Conservation (phyloP, 1,140 invertebrate species). For the Trichoplusia ni region DNA sequence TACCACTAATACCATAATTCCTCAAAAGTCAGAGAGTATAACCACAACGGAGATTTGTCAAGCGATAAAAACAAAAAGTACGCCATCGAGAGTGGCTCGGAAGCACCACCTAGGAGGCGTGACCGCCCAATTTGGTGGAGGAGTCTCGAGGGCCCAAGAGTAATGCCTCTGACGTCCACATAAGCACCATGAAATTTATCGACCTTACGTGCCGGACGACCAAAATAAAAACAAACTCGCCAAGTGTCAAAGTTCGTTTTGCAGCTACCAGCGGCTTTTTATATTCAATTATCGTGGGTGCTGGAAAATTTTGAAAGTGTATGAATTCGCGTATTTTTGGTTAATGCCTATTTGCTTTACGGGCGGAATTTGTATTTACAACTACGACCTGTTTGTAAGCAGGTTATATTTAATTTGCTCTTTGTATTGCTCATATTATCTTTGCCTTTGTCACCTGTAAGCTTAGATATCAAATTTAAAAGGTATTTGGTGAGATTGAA, state of each 20-base stretch:
- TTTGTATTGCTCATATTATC: too few relatives aligned
- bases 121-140: conserved; percentile 66
- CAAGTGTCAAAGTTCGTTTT: conserved; percentile 68
- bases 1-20: background rate
- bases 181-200: conserved; percentile 75
- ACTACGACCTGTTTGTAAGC: background rate
- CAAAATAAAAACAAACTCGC: conserved; percentile 69
- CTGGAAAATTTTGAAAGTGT: conserved; percentile 15
- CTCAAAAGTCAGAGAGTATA: conserved; percentile 16
- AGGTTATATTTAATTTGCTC: background rate
- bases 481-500: too few relatives aligned
- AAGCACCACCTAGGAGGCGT: conserved; percentile 53
- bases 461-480: too few relatives aligned
- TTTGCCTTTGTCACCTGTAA: too few relatives aligned
- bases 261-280: conserved; percentile 21
- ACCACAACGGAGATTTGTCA: conserved; percentile 30
- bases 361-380: background rate
- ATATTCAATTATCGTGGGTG: conserved; percentile 31
- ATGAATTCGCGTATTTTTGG: background rate
- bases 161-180: conserved; percentile 66
- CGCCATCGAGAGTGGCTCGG: conserved; percentile 46
- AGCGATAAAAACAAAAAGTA: conserved; percentile 36
- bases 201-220: conserved; percentile 65
- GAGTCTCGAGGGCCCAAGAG: conserved; percentile 57
- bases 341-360: background rate